phyloP scores from a whole-genome alignment of 1,140 invertebrate species.

The Drosophila sp. region DNA sequence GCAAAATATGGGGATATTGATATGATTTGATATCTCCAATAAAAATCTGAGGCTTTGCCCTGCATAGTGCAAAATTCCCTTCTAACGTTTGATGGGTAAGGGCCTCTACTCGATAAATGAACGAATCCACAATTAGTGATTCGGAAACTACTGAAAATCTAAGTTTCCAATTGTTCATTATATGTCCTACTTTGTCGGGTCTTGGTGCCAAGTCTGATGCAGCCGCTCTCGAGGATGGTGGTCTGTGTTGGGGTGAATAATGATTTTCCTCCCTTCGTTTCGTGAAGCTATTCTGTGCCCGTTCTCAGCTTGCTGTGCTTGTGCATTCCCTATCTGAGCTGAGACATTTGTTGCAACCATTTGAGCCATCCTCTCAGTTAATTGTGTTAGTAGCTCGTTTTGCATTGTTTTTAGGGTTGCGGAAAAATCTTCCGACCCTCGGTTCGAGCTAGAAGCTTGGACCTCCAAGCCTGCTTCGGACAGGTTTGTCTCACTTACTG shows the following conservation, averaged over 20 bases:
- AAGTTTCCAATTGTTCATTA: conserved; percentile 7
- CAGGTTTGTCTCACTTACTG: too few species aligned
- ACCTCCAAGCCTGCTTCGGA: too few species aligned
- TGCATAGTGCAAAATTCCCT: background rate
- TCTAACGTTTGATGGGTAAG: background rate
- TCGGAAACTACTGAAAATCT: background rate
- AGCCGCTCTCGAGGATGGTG: background rate
- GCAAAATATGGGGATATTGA: too few species aligned
- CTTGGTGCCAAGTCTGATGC: background rate
- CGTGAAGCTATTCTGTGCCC: background rate
- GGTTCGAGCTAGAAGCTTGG: too few species aligned
- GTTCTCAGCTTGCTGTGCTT: background rate
- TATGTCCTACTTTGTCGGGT: background rate
- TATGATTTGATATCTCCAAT: too few species aligned
- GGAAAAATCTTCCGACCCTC: too few species aligned
- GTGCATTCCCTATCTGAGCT: background rate
- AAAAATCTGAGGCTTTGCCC: background rate
- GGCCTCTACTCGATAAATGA: conserved; percentile 1
- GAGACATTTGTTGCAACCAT: background rate
- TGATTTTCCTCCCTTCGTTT: background rate
- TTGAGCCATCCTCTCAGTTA: background rate
- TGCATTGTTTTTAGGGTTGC: background rate
- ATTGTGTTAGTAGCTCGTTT: background rate
- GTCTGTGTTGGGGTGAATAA: background rate
- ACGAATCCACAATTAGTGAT: background rate